phyloP scores from a whole-genome alignment of 2,113 vertebrate species.

The Sander vitreus region DNA sequence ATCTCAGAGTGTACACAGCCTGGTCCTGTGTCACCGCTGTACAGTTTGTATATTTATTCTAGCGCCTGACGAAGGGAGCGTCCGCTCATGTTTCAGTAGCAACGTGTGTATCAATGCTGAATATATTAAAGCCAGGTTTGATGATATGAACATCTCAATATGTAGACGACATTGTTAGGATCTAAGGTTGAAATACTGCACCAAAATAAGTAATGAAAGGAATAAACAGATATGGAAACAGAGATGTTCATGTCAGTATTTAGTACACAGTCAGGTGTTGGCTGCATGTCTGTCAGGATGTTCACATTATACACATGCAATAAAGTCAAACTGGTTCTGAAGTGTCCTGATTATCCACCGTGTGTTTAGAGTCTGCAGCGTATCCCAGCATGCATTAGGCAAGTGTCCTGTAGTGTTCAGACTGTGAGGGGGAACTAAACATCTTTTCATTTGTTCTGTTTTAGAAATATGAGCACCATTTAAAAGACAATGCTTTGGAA shows the following conservation, averaged over 20 bases:
- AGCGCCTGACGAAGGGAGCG: not conserved
- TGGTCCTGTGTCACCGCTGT: constrained; percentile 2
- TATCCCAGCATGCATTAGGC: not conserved
- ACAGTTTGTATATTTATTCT: constrained; percentile 25
- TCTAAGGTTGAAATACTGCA: not conserved
- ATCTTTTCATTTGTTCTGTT: too few relatives aligned
- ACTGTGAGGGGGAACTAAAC: too few relatives aligned
- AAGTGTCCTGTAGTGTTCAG: too few relatives aligned
- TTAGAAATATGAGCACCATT: too few relatives aligned
- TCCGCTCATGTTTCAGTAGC: not conserved
- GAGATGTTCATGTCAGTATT: not conserved
- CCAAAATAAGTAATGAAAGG: not conserved
- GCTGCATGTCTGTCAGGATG: not conserved
- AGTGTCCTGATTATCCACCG: not conserved
- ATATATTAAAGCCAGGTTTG: not conserved
- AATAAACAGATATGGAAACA: not conserved
- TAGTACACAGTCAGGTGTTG: not conserved
- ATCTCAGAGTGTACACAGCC: not conserved
- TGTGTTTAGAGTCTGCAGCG: not conserved
- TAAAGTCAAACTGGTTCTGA: constrained; percentile 14
- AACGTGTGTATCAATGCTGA: not conserved
- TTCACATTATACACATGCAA: constrained; percentile 14
- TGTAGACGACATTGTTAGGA: not conserved
- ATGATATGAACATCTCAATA: not conserved
- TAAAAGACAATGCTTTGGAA: too few relatives aligned